phyloP scores from a whole-genome alignment of 2,113 vertebrate species.

The Phalacrocorax pelagicus region DNA sequence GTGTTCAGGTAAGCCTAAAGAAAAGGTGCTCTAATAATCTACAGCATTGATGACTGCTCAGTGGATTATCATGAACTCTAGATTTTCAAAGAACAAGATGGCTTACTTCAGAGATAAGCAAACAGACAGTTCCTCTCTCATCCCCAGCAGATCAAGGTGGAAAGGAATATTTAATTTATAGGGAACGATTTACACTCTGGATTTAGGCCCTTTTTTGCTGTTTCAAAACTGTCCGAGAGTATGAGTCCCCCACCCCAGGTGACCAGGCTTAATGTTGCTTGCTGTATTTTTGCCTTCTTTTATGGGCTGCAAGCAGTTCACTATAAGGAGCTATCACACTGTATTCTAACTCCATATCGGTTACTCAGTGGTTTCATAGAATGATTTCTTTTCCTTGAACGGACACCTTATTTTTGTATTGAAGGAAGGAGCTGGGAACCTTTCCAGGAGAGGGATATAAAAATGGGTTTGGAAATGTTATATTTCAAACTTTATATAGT shows the following conservation, averaged over 20 bases:
- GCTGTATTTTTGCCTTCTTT: background rate
- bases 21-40: background rate
- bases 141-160: background rate
- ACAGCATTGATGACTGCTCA: background rate
- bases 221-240: background rate
- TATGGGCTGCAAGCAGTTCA: background rate
- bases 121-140: background rate
- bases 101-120: background rate
- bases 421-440: background rate
- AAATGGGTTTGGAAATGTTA: background rate
- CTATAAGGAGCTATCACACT: background rate
- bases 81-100: background rate
- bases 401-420: background rate
- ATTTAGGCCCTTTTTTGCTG: background rate
- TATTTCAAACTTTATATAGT: background rate
- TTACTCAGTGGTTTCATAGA: background rate
- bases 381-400: background rate
- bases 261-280: background rate
- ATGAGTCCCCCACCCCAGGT: background rate
- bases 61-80: background rate
- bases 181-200: background rate
- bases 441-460: background rate
- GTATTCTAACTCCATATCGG: background rate
- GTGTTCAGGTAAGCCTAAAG: background rate
- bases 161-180: background rate